Percentiles rank a stretch among this genome's conserved stretches.
phyloP scores from a whole-genome alignment of 1,140 invertebrate genomes.

The Listronotus bonariensis region DNA sequence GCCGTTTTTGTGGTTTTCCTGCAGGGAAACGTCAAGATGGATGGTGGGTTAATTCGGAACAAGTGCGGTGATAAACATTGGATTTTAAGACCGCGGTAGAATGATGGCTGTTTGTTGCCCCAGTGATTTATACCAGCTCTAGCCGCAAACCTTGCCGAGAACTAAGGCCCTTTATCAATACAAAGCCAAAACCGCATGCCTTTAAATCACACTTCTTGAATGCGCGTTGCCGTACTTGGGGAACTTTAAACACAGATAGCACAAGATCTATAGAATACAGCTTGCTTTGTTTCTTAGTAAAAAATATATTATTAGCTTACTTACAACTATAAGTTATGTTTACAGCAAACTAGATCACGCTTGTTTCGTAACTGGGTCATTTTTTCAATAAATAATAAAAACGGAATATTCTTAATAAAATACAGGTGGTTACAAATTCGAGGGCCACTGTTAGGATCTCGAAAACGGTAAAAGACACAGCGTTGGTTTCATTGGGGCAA shows the following conservation, averaged over 20 bases:
- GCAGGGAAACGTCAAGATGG: not conserved
- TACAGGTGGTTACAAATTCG: no score
- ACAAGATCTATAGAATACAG: slow-evolving; percentile 37
- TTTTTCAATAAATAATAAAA: no score
- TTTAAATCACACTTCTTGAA: slow-evolving; percentile 35
- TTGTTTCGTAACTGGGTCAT: no score
- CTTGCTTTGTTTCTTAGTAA: no score
- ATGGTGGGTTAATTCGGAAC: slow-evolving; percentile 22
- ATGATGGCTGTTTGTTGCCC: slow-evolving; percentile 27
- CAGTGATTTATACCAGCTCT: slow-evolving; percentile 27
- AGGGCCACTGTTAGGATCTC: no score
- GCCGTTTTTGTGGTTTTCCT: not conserved
- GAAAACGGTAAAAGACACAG: no score
- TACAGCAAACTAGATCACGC: no score
- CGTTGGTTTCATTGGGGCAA: no score
- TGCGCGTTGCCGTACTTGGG: slow-evolving; percentile 20
- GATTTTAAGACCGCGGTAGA: slow-evolving; percentile 18
- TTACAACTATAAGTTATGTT: no score
- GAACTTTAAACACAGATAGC: slow-evolving; percentile 17
- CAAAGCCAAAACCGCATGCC: slow-evolving; percentile 25
- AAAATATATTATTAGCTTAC: no score
- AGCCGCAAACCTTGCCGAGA: slow-evolving; percentile 23
- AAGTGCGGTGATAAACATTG: slow-evolving; percentile 10
- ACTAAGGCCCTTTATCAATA: slow-evolving; percentile 29
- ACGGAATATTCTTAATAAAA: no score